These are phyloP conservation scores for Myotis findleyi DNA, from an alignment of 2,797 vertebrate species.

Conservation along the genomic window DNA sequence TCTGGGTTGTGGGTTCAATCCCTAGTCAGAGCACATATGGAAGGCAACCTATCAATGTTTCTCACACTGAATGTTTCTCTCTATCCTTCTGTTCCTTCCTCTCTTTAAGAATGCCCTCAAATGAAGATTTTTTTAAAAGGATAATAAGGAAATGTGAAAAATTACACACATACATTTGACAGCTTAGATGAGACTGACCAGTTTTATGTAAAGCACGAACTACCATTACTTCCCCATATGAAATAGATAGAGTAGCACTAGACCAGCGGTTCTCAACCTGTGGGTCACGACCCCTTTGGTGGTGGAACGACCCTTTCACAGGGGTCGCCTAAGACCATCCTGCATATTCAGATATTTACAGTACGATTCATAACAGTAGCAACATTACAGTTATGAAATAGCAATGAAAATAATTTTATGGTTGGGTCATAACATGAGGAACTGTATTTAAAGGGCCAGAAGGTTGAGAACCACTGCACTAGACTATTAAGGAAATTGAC, in stretches of 20 bases:
- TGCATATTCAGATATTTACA: too few relatives aligned
- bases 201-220: slow-evolving; percentile 21
- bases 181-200: slow-evolving; percentile 14
- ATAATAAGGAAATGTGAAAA: not conserved
- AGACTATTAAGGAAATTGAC: slow-evolving; percentile 39
- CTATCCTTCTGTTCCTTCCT: not conserved
- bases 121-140: not conserved
- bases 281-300: too few relatives aligned
- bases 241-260: slow-evolving; percentile 27
- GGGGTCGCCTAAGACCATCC: too few relatives aligned
- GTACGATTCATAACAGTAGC: too few relatives aligned
- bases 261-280: too few relatives aligned
- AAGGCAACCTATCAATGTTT: not conserved
- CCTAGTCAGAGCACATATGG: not conserved
- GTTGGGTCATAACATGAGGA: too few relatives aligned
- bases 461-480: too few relatives aligned
- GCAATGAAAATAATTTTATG: too few relatives aligned
- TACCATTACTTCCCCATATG: not conserved
- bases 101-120: not conserved
- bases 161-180: not conserved
- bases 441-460: too few relatives aligned
- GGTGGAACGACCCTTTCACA: too few relatives aligned
- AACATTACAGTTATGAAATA: too few relatives aligned
- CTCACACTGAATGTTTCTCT: not conserved
- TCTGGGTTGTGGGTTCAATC: not conserved